These are phyloP conservation scores for Arnoldichthys spilopterus DNA, from an alignment of 2,797 vertebrate genomes.

Conservation along the genomic window DNA sequence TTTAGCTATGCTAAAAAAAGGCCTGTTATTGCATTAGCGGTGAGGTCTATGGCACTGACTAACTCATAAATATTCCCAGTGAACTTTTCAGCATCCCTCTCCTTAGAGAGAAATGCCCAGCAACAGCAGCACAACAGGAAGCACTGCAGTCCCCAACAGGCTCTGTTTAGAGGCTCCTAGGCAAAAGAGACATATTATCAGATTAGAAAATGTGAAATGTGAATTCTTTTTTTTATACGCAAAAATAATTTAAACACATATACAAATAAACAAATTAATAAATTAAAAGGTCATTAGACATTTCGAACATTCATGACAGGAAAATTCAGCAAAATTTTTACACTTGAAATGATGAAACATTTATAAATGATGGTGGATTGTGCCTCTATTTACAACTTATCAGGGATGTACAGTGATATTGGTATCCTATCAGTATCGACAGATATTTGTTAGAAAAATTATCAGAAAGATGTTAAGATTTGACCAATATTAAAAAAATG, in stretches of 20 bases:
- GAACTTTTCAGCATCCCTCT: slow-evolving; percentile 23
- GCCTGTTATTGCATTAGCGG: slow-evolving; percentile 1
- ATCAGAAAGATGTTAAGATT: no score
- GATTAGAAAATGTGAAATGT: background rate
- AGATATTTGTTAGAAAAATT: no score
- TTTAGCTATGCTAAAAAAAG: background rate
- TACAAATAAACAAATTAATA: background rate
- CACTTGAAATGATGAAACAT: no score
- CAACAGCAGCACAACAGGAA: slow-evolving; percentile 65
- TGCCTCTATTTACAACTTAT: no score
- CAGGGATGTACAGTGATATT: no score
- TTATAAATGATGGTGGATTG: no score
- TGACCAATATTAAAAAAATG: no score
- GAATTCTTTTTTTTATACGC: background rate
- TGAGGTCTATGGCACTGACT: background rate
- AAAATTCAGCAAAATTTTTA: no score
- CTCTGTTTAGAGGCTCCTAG: slow-evolving; percentile 67
- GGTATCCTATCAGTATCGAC: no score
- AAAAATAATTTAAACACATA: background rate
- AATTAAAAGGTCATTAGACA: background rate
- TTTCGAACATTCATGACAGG: no score
- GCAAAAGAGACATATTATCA: background rate
- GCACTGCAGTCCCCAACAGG: slow-evolving; percentile 58
- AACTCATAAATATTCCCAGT: slow-evolving; percentile 1
- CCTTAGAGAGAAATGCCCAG: slow-evolving; percentile 66